Evolutionary conservation across 2,113 vertebrate species (phyloP).

Genomic region (Tyto alba): DNA sequence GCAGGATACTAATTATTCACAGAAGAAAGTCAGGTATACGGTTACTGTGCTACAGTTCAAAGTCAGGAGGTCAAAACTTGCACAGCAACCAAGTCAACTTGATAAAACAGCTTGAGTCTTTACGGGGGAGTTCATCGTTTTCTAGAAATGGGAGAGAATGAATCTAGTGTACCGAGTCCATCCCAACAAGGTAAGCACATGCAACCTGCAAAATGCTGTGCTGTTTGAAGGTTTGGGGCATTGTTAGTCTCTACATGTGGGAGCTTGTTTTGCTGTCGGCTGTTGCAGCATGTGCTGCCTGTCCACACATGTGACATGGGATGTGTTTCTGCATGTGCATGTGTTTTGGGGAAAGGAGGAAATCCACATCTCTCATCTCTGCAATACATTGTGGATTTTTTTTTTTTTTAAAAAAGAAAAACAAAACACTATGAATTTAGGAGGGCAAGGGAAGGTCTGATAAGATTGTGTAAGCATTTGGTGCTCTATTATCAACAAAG

Average conservation of each 20-base stretch:
- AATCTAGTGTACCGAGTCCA: slow-evolving; percentile 35
- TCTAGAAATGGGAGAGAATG: slow-evolving; percentile 73
- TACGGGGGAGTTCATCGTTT: background rate
- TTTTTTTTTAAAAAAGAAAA: background rate
- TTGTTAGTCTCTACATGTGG: background rate
- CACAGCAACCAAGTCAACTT: slow-evolving; percentile 34
- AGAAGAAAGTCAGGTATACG: slow-evolving; percentile 69
- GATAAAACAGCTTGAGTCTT: background rate
- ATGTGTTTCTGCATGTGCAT: background rate
- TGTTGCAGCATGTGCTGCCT: background rate
- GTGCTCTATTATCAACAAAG: background rate
- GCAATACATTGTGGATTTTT: fast-evolving
- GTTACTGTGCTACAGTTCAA: slow-evolving; percentile 60
- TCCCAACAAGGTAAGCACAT: slow-evolving; percentile 74
- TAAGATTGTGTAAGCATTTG: background rate
- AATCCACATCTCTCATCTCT: background rate
- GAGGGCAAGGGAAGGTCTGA: background rate
- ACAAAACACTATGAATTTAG: background rate
- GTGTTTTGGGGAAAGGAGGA: background rate
- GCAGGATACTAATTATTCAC: slow-evolving; percentile 75
- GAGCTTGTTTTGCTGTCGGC: background rate
- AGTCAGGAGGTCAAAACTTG: slow-evolving; percentile 73
- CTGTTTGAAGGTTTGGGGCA: background rate
- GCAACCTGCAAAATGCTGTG: background rate
- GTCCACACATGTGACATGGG: background rate